Percentiles rank a stretch among this genome's conserved stretches.
Conservation (phyloP, 2,113 vertebrate species). For the Pelodiscus sinensis region DNA sequence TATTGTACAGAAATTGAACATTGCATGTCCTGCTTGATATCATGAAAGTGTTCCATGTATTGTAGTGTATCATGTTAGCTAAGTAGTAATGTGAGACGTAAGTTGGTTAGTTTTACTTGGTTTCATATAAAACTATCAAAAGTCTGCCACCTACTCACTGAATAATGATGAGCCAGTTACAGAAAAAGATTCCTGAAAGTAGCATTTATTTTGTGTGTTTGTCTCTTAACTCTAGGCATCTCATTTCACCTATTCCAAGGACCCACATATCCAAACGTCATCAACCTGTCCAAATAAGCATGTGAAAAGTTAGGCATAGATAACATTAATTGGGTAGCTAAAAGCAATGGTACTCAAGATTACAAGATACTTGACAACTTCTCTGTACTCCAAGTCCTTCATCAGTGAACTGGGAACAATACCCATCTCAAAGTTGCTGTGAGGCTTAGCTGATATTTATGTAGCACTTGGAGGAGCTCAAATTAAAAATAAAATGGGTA, state of each 20-base stretch:
- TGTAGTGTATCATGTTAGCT: neutral
- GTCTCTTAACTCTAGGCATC: neutral
- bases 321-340: neutral
- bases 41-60: neutral
- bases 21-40: neutral
- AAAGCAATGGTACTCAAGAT: neutral
- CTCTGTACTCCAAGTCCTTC: neutral
- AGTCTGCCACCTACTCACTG: neutral
- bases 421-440: accelerated
- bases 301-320: neutral
- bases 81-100: neutral
- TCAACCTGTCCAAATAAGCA: neutral
- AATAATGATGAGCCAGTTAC: neutral
- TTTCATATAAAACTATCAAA: neutral
- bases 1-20: neutral
- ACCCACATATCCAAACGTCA: accelerated
- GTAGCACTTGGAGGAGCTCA: neutral
- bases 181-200: neutral
- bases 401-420: neutral
- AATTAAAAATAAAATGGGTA: neutral
- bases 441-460: neutral
- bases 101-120: neutral
- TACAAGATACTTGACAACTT: neutral
- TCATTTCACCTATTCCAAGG: neutral
- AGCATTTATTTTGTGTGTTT: neutral